Evolutionary conservation across 2,113 vertebrate species (phyloP).

Genomic region (Hippocampus guttulatus): DNA sequence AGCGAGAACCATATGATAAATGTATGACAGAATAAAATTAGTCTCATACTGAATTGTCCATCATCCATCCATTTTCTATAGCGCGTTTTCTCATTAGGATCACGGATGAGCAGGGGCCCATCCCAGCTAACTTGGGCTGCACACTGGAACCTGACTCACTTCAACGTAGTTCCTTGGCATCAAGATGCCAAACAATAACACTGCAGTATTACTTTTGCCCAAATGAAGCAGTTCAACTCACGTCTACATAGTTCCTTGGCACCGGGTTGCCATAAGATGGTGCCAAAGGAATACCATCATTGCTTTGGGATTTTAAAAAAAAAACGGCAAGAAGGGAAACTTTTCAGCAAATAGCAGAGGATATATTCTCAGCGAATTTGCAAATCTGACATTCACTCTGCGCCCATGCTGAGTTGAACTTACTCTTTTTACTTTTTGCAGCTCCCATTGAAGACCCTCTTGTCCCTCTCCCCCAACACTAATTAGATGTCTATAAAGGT

Average conservation of each 20-base stretch:
- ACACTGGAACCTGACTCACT: neutral
- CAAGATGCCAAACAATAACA: no score
- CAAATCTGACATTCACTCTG: neutral
- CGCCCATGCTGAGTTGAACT: neutral
- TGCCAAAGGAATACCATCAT: neutral
- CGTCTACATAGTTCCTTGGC: no score
- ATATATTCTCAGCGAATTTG: neutral
- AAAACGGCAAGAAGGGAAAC: neutral
- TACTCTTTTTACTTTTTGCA: neutral
- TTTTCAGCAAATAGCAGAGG: neutral
- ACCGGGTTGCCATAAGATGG: neutral
- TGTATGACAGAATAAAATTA: neutral
- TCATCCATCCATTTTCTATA: neutral
- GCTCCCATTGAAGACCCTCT: conserved; percentile 3
- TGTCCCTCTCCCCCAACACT: neutral
- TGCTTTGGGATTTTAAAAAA: neutral
- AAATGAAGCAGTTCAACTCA: no score
- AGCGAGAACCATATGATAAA: neutral
- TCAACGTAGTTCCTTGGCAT: neutral
- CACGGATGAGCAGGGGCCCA: no score
- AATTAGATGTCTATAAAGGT: conserved; percentile 8
- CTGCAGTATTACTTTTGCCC: no score
- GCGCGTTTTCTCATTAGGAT: no score
- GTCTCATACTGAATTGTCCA: neutral
- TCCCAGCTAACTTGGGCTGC: no score